phyloP scores from a whole-genome alignment of 2,113 vertebrate species.

The Equus quagga region DNA sequence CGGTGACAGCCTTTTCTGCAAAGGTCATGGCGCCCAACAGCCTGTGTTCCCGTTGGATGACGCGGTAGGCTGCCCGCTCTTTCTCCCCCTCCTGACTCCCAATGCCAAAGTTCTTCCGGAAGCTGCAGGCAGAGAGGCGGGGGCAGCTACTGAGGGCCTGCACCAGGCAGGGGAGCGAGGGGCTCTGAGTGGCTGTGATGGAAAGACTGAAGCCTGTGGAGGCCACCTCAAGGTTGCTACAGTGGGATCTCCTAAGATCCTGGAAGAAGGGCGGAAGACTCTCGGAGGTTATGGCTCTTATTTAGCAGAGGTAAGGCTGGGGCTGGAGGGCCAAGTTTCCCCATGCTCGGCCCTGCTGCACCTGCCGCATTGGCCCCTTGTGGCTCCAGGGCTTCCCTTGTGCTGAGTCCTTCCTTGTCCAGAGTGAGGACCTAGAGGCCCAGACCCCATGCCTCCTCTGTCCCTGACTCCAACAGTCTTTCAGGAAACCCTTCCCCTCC shows the following conservation, averaged over 20 bases:
- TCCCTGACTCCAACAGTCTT: neutral
- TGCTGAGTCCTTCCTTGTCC: neutral
- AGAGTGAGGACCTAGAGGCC: neutral
- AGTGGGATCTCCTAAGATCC: neutral
- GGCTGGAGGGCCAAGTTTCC: neutral
- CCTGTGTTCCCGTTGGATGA: constrained; percentile 90
- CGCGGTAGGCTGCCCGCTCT: constrained; percentile 84
- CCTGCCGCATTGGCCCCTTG: neutral
- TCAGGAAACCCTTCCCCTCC: neutral
- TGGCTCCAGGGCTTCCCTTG: neutral
- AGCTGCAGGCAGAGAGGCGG: constrained; percentile 83
- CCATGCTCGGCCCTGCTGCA: neutral
- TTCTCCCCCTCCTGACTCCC: neutral
- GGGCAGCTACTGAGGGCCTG: neutral
- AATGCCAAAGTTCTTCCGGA: constrained; percentile 92
- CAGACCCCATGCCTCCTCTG: neutral
- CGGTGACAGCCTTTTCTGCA: constrained; percentile 88
- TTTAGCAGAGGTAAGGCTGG: neutral
- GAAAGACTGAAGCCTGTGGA: neutral
- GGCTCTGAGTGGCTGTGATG: neutral
- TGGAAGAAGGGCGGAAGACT: neutral
- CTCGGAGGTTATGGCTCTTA: neutral
- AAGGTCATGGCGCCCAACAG: constrained; percentile 91
- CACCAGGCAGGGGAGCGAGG: neutral
- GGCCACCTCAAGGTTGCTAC: neutral